Conservation (phyloP, 2,888 invertebrate species). For the Trachelus tabidus region DNA sequence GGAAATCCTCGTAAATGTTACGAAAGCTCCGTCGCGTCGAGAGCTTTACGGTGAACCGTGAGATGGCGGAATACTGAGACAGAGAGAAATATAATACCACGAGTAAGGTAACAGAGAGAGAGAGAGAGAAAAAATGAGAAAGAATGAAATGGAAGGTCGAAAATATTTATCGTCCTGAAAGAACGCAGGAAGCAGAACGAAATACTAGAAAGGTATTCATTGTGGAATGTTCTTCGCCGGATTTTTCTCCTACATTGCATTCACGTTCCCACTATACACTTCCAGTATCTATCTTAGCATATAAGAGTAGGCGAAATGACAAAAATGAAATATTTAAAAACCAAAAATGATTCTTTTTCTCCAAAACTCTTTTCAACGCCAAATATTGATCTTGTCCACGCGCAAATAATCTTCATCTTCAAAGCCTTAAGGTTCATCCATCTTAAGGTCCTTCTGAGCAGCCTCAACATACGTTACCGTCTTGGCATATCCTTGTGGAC, state of each 20-base stretch:
- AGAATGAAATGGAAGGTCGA: constrained; percentile 25
- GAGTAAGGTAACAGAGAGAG: constrained; percentile 43
- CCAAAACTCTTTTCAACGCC: not conserved
- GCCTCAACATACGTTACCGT: not conserved
- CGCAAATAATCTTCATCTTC: not conserved
- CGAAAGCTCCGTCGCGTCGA: constrained; percentile 11
- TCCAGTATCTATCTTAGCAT: not conserved
- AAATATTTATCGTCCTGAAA: constrained; percentile 49
- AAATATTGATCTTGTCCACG: not conserved
- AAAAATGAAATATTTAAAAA: constrained; percentile 1
- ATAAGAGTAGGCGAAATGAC: not conserved
- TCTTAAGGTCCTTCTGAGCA: not conserved
- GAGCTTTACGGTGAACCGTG: constrained; percentile 31
- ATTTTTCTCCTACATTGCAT: constrained; percentile 6
- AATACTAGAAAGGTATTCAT: not conserved
- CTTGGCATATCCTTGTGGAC: not conserved
- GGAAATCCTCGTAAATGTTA: constrained; percentile 30
- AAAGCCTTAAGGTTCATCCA: not conserved
- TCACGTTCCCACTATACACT: not conserved
- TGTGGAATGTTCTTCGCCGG: not conserved
- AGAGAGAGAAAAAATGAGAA: constrained; percentile 40
- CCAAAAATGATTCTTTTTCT: not conserved
- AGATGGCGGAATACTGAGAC: constrained; percentile 20
- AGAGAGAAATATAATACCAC: constrained; percentile 25
- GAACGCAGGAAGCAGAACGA: not conserved